These are phyloP conservation scores for Micronycteris hirsuta DNA, from an alignment of 2,113 vertebrate genomes.

Conservation along the genomic window DNA sequence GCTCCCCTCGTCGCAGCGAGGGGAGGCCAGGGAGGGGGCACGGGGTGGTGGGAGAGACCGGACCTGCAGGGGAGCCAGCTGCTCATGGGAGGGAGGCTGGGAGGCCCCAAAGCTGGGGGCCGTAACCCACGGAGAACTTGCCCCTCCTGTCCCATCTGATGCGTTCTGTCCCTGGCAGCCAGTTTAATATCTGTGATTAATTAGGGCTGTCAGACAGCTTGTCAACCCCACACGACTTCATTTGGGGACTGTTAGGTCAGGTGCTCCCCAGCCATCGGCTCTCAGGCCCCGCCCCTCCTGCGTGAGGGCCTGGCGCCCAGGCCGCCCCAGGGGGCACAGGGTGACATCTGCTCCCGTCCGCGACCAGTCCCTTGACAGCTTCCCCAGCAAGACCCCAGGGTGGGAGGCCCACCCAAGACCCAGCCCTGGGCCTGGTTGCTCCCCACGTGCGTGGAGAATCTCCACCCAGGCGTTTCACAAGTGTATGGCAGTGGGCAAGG, in stretches of 20 bases:
- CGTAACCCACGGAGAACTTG: fast-evolving
- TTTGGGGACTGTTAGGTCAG: conserved; percentile 77
- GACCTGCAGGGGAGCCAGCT: fast-evolving
- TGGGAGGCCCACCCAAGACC: fast-evolving
- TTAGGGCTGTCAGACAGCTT: conserved; percentile 71
- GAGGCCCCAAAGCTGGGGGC: neutral
- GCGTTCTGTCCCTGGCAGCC: conserved; percentile 64
- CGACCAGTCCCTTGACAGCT: neutral
- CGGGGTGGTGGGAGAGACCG: neutral
- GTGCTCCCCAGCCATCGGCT: neutral
- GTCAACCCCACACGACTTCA: conserved; percentile 74
- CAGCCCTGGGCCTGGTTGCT: fast-evolving
- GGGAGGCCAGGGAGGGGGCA: neutral
- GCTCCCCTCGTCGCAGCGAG: too few relatives aligned
- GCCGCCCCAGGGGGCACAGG: neutral
- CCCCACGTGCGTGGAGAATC: fast-evolving
- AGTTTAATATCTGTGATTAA: conserved; percentile 74
- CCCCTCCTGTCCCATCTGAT: neutral
- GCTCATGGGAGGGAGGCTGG: neutral
- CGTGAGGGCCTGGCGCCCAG: fast-evolving
- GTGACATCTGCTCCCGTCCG: fast-evolving
- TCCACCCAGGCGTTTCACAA: fast-evolving
- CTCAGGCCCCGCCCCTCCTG: neutral
- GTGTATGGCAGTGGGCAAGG: neutral
- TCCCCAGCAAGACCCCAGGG: neutral